A percentile compares a stretch with the other conserved stretches of the same genome.
Conservation (phyloP, 2,113 vertebrate genomes). For the Stomatorhinus ivindoensis region DNA sequence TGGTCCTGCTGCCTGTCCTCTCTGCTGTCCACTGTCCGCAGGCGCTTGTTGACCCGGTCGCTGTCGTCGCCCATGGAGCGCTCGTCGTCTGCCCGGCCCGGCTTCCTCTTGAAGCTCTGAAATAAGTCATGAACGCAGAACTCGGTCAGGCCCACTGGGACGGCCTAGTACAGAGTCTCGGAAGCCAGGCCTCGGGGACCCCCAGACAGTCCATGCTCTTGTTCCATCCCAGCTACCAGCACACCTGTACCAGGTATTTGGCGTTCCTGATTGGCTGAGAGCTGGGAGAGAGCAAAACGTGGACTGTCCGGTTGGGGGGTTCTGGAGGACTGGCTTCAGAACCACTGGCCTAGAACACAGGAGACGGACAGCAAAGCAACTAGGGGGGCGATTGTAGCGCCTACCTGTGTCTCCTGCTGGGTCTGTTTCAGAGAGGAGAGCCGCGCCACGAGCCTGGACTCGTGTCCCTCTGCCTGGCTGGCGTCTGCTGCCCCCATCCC, state of each 20-base stretch:
- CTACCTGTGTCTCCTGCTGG: slow-evolving; percentile 78
- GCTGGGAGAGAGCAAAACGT: not conserved
- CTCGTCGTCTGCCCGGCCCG: slow-evolving; percentile 80
- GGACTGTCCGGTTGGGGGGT: not conserved
- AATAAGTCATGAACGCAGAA: not conserved
- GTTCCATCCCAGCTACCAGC: not conserved
- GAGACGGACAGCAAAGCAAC: not conserved
- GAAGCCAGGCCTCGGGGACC: not conserved
- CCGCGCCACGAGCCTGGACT: slow-evolving; percentile 73
- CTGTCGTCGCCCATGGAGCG: slow-evolving; percentile 75
- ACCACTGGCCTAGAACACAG: not conserved
- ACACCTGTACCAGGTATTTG: not conserved
- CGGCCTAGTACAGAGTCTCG: not conserved
- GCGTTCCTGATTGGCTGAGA: not conserved
- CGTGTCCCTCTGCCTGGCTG: slow-evolving; percentile 83
- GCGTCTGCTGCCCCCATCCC: slow-evolving; percentile 84
- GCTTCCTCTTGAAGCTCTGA: slow-evolving; percentile 92
- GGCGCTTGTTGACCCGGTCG: slow-evolving; percentile 73
- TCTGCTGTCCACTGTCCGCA: slow-evolving; percentile 70
- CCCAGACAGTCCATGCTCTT: not conserved
- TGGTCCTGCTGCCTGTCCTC: slow-evolving; percentile 36
- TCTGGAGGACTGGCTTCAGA: no score
- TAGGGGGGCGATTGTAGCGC: not conserved
- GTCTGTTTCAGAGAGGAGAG: slow-evolving; percentile 72
- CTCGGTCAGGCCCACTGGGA: not conserved